Evolutionary conservation across 2,113 vertebrate genomes (phyloP).

Genomic region (Triplophysa dalaica): DNA sequence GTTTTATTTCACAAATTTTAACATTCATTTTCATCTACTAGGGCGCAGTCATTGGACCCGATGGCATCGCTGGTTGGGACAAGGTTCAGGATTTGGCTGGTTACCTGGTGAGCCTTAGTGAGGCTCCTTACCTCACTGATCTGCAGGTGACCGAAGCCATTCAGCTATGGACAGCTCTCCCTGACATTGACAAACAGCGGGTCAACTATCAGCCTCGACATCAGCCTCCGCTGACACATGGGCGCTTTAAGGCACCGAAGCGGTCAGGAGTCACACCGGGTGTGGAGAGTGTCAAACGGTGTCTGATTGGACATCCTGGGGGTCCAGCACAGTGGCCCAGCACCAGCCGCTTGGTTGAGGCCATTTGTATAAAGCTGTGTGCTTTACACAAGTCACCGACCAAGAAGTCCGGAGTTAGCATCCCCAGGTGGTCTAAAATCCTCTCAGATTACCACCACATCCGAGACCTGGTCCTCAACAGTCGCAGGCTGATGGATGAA

Average conservation of each 20-base stretch:
- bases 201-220: conserved; percentile 13
- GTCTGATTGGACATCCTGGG: conserved; percentile 18
- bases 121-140: conserved; percentile 27
- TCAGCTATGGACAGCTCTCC: conserved; percentile 4
- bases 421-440: conserved; percentile 22
- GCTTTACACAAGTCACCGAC: conserved; percentile 3
- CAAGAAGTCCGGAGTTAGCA: conserved; percentile 13
- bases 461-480: conserved; percentile 8
- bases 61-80: conserved; percentile 16
- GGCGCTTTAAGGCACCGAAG: conserved; percentile 14
- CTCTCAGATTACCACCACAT: conserved; percentile 15
- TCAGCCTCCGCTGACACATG: conserved; percentile 16
- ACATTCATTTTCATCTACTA: neutral
- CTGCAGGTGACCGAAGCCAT: conserved; percentile 28
- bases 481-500: neutral
- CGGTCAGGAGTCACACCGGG: conserved; percentile 14
- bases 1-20: neutral
- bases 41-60: conserved; percentile 20
- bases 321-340: conserved; percentile 18
- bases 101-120: conserved; percentile 26
- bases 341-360: conserved; percentile 32
- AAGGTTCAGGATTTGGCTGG: conserved; percentile 22
- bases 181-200: neutral
- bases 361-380: conserved; percentile 17
- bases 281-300: conserved; percentile 13